A percentile compares a stretch with the other conserved stretches of the same genome.
phyloP scores from a whole-genome alignment of 2,888 invertebrate genomes.

The Folsomia candida region DNA sequence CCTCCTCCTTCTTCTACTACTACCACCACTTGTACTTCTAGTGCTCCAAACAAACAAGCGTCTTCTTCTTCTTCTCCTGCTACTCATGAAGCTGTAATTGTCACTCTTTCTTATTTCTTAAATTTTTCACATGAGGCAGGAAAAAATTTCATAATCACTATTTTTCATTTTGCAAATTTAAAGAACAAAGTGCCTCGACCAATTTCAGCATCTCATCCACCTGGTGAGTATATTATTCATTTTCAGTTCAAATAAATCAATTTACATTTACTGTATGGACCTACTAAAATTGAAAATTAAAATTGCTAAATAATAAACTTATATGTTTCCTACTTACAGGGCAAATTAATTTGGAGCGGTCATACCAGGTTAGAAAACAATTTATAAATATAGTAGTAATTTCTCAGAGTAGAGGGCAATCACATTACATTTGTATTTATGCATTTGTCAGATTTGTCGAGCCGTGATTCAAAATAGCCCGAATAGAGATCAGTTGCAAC shows the following conservation, averaged over 20 bases:
- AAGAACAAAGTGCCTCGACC: not conserved
- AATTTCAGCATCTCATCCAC: slow-evolving; percentile 20
- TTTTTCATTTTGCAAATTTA: not conserved
- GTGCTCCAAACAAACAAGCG: not conserved
- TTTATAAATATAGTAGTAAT: too few species aligned
- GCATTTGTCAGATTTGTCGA: slow-evolving; percentile 82
- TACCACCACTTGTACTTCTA: slow-evolving; percentile 4
- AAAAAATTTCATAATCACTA: not conserved
- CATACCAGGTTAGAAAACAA: too few species aligned
- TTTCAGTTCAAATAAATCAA: not conserved
- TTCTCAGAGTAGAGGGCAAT: too few species aligned
- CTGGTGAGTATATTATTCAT: slow-evolving; percentile 9
- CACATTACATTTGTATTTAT: too few species aligned
- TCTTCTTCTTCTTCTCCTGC: not conserved
- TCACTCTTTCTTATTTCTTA: slow-evolving; percentile 6
- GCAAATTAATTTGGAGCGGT: slow-evolving; percentile 87
- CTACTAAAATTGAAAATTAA: too few species aligned
- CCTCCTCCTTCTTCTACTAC: slow-evolving; percentile 16
- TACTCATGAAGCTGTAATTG: slow-evolving; percentile 20
- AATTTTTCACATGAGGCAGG: not conserved
- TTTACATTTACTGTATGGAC: slow-evolving; percentile 53
- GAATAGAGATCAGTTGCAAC: slow-evolving; percentile 79
- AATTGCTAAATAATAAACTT: too few species aligned
- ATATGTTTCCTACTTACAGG: too few species aligned
- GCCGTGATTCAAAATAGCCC: slow-evolving; percentile 86